Conservation (phyloP, 2,113 vertebrate species). For the Meriones unguiculatus region DNA sequence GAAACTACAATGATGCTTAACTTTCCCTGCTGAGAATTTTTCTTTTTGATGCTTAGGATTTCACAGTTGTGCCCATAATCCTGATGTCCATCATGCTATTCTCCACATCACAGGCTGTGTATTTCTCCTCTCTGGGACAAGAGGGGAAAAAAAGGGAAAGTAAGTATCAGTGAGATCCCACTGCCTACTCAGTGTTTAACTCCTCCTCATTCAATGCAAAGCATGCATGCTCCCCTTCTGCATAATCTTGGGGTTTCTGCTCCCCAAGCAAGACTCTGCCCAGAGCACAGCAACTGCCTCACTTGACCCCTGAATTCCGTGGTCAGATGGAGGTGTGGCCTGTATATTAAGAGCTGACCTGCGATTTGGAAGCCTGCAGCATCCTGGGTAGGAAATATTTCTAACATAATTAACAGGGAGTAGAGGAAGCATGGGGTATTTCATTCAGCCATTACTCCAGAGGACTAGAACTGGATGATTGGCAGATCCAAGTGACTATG, state of each 20-base stretch:
- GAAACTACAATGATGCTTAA: not conserved
- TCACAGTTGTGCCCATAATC: slow-evolving; percentile 5
- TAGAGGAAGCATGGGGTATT: not conserved
- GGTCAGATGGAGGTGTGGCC: not conserved
- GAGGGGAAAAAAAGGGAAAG: slow-evolving; percentile 3
- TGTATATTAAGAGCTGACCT: not conserved
- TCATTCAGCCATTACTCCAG: not conserved
- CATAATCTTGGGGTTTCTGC: not conserved
- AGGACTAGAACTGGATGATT: not conserved
- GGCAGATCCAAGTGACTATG: not conserved
- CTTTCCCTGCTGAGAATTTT: slow-evolving; percentile 33
- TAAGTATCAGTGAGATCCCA: not conserved
- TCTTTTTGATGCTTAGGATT: slow-evolving; percentile 59
- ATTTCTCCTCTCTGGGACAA: slow-evolving; percentile 53
- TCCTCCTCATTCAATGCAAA: not conserved
- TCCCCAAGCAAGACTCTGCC: not conserved
- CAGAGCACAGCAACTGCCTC: not conserved
- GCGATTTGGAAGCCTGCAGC: not conserved
- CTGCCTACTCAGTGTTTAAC: too few relatives aligned
- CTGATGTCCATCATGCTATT: slow-evolving; percentile 71
- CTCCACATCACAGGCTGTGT: slow-evolving; percentile 57
- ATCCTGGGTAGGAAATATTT: not conserved
- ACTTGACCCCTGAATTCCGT: not conserved
- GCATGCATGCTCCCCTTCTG: not conserved
- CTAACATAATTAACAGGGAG: not conserved